A percentile compares a stretch with the other conserved stretches of the same genome.
Conservation (phyloP, 2,113 vertebrate genomes). For the Chelonoidis abingdonii region DNA sequence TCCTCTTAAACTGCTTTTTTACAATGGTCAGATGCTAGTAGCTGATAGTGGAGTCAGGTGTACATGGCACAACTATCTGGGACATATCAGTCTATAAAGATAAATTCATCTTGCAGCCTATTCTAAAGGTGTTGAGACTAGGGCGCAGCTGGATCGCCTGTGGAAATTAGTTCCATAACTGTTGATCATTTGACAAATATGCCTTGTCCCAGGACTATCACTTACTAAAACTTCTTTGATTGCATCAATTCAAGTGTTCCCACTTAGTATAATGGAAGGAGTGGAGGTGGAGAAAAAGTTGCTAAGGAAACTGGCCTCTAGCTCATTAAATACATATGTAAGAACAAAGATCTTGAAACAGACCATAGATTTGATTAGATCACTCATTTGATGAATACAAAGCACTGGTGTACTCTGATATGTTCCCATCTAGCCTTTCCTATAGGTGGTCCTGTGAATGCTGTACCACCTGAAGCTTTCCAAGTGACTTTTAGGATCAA, state of each 20-base stretch:
- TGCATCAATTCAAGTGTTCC: not conserved
- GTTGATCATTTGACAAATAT: not conserved
- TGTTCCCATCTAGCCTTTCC: not conserved
- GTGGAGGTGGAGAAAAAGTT: not conserved
- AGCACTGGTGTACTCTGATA: not conserved
- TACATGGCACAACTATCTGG: not conserved
- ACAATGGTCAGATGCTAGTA: not conserved
- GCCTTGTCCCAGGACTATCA: not conserved
- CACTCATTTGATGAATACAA: not conserved
- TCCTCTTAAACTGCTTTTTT: not conserved
- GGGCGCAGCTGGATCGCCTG: not conserved
- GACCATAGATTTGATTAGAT: not conserved
- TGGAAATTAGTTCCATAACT: not conserved
- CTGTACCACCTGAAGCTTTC: not conserved
- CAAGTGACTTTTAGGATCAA: not conserved
- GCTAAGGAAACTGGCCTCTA: not conserved
- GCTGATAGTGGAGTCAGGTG: not conserved
- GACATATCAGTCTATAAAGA: not conserved
- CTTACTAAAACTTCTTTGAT: not conserved
- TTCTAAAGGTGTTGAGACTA: not conserved
- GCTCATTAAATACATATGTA: accelerated
- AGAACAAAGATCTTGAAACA: not conserved
- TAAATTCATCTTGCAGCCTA: not conserved
- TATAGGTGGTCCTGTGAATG: not conserved
- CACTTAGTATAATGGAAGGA: not conserved